Evolutionary conservation across 2,113 vertebrate genomes (phyloP).

Genomic region (Ameiurus melas): DNA sequence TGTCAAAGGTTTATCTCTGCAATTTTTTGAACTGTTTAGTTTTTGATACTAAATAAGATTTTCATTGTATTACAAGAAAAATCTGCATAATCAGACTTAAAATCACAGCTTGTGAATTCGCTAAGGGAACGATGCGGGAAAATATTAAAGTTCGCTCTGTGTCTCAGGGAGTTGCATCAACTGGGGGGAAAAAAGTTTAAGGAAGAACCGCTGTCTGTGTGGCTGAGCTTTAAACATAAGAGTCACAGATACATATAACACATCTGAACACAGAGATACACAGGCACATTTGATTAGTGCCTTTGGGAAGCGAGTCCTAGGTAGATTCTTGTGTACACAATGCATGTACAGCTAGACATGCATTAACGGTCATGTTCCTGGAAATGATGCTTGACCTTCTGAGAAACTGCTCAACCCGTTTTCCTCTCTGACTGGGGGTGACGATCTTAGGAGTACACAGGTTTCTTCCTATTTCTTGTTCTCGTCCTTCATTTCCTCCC

Average conservation of each 20-base stretch:
- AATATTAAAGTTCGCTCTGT: neutral
- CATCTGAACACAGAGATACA: slow-evolving; percentile 47
- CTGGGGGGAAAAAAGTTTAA: slow-evolving; percentile 29
- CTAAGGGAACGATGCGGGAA: slow-evolving; percentile 23
- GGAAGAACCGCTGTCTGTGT: slow-evolving; percentile 27
- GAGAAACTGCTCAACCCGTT: neutral
- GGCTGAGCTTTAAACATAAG: slow-evolving; percentile 36
- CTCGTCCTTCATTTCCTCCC: slow-evolving; percentile 24
- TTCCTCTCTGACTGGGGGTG: neutral
- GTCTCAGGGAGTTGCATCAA: slow-evolving; percentile 28
- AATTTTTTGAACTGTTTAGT: slow-evolving; percentile 8
- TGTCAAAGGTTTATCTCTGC: neutral
- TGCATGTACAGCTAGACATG: slow-evolving; percentile 31
- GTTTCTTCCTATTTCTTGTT: neutral
- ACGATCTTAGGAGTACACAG: slow-evolving; percentile 4
- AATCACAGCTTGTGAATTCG: slow-evolving; percentile 44
- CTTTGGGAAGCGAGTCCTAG: slow-evolving; percentile 22
- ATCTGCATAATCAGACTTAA: slow-evolving; percentile 32
- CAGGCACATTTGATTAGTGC: slow-evolving; percentile 35
- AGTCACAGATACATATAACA: slow-evolving; percentile 52
- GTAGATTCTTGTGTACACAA: slow-evolving; percentile 36
- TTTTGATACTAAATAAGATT: slow-evolving; percentile 47
- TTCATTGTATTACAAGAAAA: slow-evolving; percentile 49
- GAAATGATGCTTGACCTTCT: slow-evolving; percentile 33
- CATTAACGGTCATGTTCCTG: slow-evolving; percentile 42